Percentiles rank a stretch among this genome's conserved stretches.
These are phyloP conservation scores for Ahaetulla prasina DNA, from an alignment of 2,113 vertebrate genomes.

Conservation along the genomic window DNA sequence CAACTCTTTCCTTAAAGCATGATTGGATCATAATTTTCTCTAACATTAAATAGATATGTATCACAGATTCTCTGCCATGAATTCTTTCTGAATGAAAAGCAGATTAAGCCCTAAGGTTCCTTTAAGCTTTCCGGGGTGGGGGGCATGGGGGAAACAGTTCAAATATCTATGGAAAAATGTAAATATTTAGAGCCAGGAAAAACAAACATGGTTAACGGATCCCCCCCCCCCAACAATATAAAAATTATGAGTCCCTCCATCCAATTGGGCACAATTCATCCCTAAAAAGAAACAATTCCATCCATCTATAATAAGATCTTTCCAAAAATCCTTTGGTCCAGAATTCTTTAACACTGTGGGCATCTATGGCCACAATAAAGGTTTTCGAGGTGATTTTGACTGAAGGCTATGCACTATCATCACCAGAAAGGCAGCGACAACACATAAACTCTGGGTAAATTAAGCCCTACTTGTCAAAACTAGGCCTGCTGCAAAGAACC, in stretches of 20 bases:
- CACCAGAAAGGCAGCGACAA: background rate
- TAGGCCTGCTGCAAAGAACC: background rate
- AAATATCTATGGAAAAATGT: background rate
- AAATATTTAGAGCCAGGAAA: background rate
- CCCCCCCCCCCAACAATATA: background rate
- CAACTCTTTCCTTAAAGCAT: background rate
- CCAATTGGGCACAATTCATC: background rate
- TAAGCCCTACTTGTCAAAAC: background rate
- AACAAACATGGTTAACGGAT: background rate
- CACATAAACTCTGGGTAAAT: background rate
- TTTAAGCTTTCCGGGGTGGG: background rate
- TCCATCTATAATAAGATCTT: background rate
- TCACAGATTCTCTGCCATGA: background rate
- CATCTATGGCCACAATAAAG: background rate
- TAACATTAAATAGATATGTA: background rate
- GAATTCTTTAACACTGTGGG: background rate
- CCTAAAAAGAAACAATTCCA: background rate
- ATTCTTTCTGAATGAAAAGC: background rate
- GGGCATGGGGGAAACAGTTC: background rate
- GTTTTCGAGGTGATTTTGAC: background rate
- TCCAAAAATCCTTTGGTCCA: background rate
- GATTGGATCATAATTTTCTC: background rate
- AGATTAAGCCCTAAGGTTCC: background rate
- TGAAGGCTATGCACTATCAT: background rate
- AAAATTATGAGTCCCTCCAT: background rate